These are phyloP conservation scores for Nowickia ferox DNA, from an alignment of 2,888 invertebrate genomes.

Conservation along the genomic window DNA sequence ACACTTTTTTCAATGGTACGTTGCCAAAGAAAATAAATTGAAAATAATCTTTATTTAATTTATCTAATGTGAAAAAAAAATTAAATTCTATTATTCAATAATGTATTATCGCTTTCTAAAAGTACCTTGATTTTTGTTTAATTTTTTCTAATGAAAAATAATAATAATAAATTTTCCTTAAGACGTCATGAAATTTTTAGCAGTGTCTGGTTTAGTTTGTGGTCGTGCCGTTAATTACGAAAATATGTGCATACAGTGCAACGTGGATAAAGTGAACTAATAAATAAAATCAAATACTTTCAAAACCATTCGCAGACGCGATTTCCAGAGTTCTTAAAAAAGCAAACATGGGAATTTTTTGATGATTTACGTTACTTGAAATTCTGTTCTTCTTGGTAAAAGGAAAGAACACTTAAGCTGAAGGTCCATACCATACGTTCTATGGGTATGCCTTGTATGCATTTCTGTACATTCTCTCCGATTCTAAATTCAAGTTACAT, in stretches of 20 bases:
- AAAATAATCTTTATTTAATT: slow-evolving; percentile 43
- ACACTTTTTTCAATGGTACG: background rate
- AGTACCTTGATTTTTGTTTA: background rate
- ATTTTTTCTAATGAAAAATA: slow-evolving; percentile 1
- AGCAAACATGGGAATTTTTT: too few species aligned
- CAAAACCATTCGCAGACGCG: too few species aligned
- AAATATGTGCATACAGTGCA: slow-evolving; percentile 4
- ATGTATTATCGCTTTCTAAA: slow-evolving; percentile 4
- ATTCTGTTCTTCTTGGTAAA: too few species aligned
- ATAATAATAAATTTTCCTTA: slow-evolving; percentile 29
- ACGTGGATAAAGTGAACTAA: too few species aligned
- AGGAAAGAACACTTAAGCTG: too few species aligned
- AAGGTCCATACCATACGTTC: too few species aligned
- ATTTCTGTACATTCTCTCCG: too few species aligned
- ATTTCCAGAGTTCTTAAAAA: too few species aligned
- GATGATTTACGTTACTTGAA: too few species aligned
- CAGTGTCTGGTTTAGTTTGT: slow-evolving; percentile 53
- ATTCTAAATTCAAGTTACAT: too few species aligned
- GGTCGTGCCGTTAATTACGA: slow-evolving; percentile 43
- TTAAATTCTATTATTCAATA: background rate
- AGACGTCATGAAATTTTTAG: slow-evolving; percentile 60
- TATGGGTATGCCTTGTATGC: too few species aligned
- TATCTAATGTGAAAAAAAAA: slow-evolving; percentile 38
- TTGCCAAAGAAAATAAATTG: slow-evolving; percentile 57
- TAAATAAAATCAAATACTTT: too few species aligned